Conservation (phyloP, 2,888 invertebrate genomes). For the Platycnemis pennipes region DNA sequence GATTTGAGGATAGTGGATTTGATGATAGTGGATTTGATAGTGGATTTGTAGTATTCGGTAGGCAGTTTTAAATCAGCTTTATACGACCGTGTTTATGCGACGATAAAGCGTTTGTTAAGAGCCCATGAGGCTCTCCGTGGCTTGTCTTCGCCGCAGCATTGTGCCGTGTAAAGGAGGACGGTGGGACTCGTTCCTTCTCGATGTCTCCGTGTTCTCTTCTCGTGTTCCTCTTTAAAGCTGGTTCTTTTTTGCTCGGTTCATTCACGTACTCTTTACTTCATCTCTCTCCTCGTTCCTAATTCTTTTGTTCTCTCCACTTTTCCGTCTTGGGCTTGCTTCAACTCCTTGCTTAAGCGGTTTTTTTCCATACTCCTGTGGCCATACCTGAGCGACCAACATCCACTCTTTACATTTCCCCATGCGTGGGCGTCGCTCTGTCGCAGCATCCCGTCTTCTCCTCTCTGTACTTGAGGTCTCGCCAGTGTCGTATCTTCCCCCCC, state of each 20-base stretch:
- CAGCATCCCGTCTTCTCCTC: neutral
- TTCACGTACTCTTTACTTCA: neutral
- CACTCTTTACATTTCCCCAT: neutral
- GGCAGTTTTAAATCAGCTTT: constrained; percentile 32
- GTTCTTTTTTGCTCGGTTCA: neutral
- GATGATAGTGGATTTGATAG: constrained; percentile 2
- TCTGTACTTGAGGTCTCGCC: neutral
- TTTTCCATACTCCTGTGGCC: neutral
- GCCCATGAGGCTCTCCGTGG: neutral
- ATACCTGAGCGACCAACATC: neutral
- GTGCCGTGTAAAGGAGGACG: neutral
- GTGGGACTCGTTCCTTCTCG: neutral
- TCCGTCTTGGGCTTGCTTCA: neutral
- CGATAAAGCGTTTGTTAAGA: constrained; percentile 9
- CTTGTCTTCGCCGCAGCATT: constrained; percentile 22
- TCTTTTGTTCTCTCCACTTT: neutral
- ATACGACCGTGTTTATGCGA: constrained; percentile 10
- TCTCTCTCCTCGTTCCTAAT: neutral
- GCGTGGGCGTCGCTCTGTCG: neutral
- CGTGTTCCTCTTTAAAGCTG: constrained; percentile 1
- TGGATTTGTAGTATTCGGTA: constrained; percentile 34
- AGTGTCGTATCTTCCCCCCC: too few species aligned
- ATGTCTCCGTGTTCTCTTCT: neutral
- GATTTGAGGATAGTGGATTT: constrained; percentile 13
- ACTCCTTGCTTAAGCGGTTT: neutral